A percentile compares a stretch with the other conserved stretches of the same genome.
Evolutionary conservation across 2,888 invertebrate genomes (phyloP).

Genomic region (Mesorhabditis belari): DNA sequence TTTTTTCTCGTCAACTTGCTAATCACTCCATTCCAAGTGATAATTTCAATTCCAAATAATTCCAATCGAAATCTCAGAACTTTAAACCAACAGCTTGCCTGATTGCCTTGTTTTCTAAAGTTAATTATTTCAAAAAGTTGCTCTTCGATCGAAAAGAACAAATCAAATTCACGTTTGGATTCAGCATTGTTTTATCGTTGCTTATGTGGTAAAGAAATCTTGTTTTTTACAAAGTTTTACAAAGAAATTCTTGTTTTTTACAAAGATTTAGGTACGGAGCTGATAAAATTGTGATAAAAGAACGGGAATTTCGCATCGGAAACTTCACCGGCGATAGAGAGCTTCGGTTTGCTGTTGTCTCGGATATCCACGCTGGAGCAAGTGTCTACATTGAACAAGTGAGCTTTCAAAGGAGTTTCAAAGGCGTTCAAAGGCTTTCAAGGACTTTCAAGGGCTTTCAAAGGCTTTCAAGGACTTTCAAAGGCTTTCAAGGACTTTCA

Average conservation of each 20-base stretch:
- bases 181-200: neutral
- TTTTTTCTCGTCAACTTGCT: conserved; percentile 26
- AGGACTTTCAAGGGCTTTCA: too few relatives aligned
- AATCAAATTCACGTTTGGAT: conserved; percentile 13
- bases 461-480: too few relatives aligned
- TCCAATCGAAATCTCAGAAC: conserved; percentile 8
- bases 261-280: conserved; percentile 4
- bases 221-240: neutral
- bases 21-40: conserved; percentile 3
- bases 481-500: too few relatives aligned
- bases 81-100: conserved; percentile 8
- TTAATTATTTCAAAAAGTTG: conserved; percentile 11
- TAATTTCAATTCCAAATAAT: neutral
- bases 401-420: neutral
- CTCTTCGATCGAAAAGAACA: conserved; percentile 24
- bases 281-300: conserved; percentile 27
- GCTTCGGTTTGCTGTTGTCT: conserved; percentile 28
- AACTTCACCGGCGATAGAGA: conserved; percentile 19
- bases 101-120: conserved; percentile 12
- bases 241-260: neutral
- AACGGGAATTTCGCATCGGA: conserved; percentile 3
- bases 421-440: neutral
- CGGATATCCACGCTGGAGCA: conserved; percentile 42
- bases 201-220: neutral
- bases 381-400: conserved; percentile 29